Conservation (phyloP, 2,888 invertebrate genomes). For the Cephus nigrinus region DNA sequence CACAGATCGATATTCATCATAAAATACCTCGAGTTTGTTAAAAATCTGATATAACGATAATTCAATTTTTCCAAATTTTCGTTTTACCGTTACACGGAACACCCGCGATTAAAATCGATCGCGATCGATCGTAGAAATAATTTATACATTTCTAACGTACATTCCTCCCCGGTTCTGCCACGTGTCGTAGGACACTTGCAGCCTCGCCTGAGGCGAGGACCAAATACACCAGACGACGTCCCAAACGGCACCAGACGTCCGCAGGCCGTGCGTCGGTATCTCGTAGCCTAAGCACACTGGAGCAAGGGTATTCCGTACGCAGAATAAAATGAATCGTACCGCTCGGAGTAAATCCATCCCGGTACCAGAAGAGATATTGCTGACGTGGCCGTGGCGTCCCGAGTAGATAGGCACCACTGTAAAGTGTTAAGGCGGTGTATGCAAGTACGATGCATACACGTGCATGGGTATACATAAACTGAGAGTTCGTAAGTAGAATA, state of each 20-base stretch:
- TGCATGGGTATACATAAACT: slow-evolving; percentile 24
- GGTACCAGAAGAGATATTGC: slow-evolving; percentile 33
- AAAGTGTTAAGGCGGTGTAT: slow-evolving; percentile 4
- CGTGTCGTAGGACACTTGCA: neutral
- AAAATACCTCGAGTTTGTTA: neutral
- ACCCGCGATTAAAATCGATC: neutral
- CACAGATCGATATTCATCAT: slow-evolving; percentile 25
- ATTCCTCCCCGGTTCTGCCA: neutral
- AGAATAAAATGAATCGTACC: slow-evolving; percentile 41
- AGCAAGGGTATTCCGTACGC: neutral
- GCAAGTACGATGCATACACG: slow-evolving; percentile 7
- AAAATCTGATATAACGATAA: neutral
- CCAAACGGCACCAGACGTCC: neutral
- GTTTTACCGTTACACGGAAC: neutral
- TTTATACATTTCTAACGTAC: neutral
- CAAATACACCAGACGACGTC: neutral
- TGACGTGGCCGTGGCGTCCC: slow-evolving; percentile 18
- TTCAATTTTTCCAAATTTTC: neutral
- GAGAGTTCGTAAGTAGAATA: slow-evolving; percentile 45
- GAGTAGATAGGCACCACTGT: slow-evolving; percentile 23
- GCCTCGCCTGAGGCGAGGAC: neutral
- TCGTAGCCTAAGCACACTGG: neutral
- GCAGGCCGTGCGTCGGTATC: neutral
- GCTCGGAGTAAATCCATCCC: slow-evolving; percentile 37
- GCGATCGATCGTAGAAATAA: neutral